These are phyloP conservation scores for Stegana nigrithorax DNA, from an alignment of 2,888 invertebrate species.

Conservation along the genomic window DNA sequence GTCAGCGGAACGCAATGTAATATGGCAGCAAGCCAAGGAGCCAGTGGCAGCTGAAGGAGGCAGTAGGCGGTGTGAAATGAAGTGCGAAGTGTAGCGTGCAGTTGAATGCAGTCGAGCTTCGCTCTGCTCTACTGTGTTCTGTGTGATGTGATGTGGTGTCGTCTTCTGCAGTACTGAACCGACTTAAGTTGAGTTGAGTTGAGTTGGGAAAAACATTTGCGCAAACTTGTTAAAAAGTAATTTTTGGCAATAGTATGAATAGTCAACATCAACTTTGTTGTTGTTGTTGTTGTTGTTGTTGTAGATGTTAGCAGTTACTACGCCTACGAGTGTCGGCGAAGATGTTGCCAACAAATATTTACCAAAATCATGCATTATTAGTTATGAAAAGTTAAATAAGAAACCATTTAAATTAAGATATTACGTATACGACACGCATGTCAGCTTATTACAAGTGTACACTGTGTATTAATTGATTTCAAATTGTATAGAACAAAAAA, in stretches of 20 bases:
- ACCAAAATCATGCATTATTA: conserved; percentile 52
- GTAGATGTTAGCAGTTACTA: neutral
- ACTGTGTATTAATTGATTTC: no score
- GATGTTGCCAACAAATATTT: conserved; percentile 55
- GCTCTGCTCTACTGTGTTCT: neutral
- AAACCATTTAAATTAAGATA: conserved; percentile 18
- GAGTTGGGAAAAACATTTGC: conserved; percentile 1
- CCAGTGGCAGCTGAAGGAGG: neutral
- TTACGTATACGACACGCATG: neutral
- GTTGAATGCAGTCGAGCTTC: no score
- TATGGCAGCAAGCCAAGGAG: conserved; percentile 19
- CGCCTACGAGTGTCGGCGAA: neutral
- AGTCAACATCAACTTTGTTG: neutral
- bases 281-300: neutral
- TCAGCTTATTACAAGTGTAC: no score
- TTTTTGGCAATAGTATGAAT: conserved; percentile 35
- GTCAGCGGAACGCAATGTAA: conserved; percentile 40
- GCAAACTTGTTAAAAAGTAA: conserved; percentile 43
- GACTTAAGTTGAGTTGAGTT: neutral
- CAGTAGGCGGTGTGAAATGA: neutral
- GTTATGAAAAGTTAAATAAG: conserved; percentile 58
- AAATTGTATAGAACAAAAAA: no score
- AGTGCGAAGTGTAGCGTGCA: neutral
- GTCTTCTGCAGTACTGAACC: no score
- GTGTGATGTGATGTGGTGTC: neutral